Base-by-base conservation (phyloP, 2,797 vertebrate species). In the Eulemur coronatus region DNA sequence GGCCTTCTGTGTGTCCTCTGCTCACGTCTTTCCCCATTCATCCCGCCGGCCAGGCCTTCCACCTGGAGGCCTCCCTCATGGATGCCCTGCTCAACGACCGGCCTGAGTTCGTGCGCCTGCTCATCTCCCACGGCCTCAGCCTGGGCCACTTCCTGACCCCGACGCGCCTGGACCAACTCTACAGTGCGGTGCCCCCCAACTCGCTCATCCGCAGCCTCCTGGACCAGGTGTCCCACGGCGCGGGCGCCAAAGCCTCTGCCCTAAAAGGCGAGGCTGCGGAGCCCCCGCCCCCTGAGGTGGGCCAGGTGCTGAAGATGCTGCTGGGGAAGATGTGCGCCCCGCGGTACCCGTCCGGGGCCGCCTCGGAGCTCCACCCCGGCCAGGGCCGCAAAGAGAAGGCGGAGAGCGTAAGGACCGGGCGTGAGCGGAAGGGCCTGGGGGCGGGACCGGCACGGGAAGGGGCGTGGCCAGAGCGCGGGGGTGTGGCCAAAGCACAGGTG, bases 71-170 rank as follows among this genome's bases (percentile, higher is more conserved):
- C 59, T 99, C 99, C 48, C 99, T 99, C 99, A 99, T 99, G 0
- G 99, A 99, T 2, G 99, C 99, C 0, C 97, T 99, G 92, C 96
- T 99, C 88, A 99, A 99, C 0, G 96, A 99, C 98, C 99, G 99
- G 94, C 99, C 99, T 0, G 98, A 99, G 86, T 99, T 99, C 92
- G 99, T 99, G 43, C 99, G 99, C 33, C 98, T 99, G 87, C 99
- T 99, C 96, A 99, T 99, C 30, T 99, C 99, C 84, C 99, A 99
- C 0, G 99, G 99, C 12, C 98, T 99, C 79, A 99, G 99, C 97
- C 98, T 99, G 84, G 86, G 99, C 94, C 98, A 99, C 41, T 99
- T 99, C 98, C 97, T 99, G 97, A 99, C 99, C 0, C 98, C 99
- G 0, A 78, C 35, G n/a, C 97, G 98, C 43, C 98, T 99, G 97